Evolutionary conservation across 37 sponge, comb jelly and placozoan genomes (phyloP).

Genomic region (Theonella swinhoei): DNA sequence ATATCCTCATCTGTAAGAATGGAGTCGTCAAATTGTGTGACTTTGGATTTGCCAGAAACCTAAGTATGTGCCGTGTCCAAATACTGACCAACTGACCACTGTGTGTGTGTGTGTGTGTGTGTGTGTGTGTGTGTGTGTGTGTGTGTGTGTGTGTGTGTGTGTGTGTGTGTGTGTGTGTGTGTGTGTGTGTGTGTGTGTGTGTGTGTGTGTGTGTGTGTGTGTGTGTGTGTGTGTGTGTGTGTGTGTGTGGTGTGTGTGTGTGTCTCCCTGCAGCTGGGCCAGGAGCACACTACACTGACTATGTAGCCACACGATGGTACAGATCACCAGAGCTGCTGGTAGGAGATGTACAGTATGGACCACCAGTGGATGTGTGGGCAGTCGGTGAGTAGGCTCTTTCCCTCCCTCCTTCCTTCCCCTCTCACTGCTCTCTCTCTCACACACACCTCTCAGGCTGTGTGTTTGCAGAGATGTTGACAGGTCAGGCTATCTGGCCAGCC

Average conservation of each 20-base stretch:
- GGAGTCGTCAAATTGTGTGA: conserved; percentile 96
- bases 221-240: too few species aligned
- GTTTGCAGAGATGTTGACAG: conserved; percentile 95
- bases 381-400: conserved; percentile 56
- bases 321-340: conserved; percentile 96
- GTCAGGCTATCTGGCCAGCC: conserved; percentile 93
- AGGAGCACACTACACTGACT: conserved; percentile 97
- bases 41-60: conserved; percentile 96
- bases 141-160: too few species aligned
- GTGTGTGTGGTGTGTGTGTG: too few species aligned
- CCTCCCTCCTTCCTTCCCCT: not conserved
- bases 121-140: not conserved
- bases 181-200: too few species aligned
- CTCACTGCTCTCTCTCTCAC: not conserved
- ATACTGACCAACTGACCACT: too few species aligned
- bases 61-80: conserved; percentile 54
- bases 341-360: conserved; percentile 97
- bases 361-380: conserved; percentile 98
- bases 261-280: conserved; percentile 87
- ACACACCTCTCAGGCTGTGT: conserved; percentile 71
- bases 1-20: conserved; percentile 86
- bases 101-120: not conserved
- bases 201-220: too few species aligned
- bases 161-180: too few species aligned
- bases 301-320: conserved; percentile 98